Conservation (phyloP, 2,797 vertebrate species). For the Garrulus glandarius region DNA sequence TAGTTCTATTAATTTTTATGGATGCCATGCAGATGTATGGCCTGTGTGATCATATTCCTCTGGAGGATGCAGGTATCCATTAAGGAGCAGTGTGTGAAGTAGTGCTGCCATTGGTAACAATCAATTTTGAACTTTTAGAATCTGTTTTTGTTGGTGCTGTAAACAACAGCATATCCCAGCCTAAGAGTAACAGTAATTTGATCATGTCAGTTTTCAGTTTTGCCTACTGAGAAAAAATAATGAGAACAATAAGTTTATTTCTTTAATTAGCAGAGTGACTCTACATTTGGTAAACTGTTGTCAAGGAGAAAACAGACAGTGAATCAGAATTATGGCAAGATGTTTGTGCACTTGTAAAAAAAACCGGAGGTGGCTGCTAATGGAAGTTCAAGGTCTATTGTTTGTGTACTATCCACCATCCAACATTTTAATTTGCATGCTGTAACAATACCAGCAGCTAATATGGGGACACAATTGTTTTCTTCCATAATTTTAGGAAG, state of each 20-base stretch:
- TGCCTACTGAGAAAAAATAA: background rate
- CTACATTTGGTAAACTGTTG: conserved; percentile 30
- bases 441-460: conserved; percentile 32
- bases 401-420: conserved; percentile 20
- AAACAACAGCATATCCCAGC: background rate
- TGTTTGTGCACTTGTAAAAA: background rate
- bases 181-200: background rate
- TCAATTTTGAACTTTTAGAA: background rate
- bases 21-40: background rate
- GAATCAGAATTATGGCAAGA: background rate
- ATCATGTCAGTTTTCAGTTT: background rate
- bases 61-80: background rate
- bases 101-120: background rate
- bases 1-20: background rate
- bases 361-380: background rate
- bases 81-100: background rate
- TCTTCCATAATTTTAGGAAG: conserved; percentile 59
- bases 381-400: conserved; percentile 54
- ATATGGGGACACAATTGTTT: conserved; percentile 41
- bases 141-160: background rate
- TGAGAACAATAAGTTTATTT: conserved; percentile 22
- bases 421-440: conserved; percentile 21
- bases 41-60: background rate
- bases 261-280: background rate
- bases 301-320: background rate